These are phyloP conservation scores for Dendroctonus ponderosae DNA, from an alignment of 1,140 invertebrate species.

Conservation along the genomic window DNA sequence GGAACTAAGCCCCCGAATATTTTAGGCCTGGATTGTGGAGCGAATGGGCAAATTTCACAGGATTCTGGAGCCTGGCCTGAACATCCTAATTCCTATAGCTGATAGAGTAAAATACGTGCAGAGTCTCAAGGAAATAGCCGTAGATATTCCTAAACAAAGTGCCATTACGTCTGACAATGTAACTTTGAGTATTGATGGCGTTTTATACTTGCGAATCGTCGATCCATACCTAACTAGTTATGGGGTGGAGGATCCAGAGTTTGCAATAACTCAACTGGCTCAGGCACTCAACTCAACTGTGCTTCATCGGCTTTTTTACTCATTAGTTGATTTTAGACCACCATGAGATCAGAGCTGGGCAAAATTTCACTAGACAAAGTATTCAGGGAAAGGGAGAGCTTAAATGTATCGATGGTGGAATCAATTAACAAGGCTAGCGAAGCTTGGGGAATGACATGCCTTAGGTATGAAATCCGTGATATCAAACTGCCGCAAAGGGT, in stretches of 20 bases:
- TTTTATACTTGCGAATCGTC: slow-evolving; percentile 90
- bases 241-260: slow-evolving; percentile 99
- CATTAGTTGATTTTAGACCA: slow-evolving; percentile 62
- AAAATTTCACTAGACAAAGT: slow-evolving; percentile 98
- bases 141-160: slow-evolving; percentile 98
- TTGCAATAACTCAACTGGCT: slow-evolving; percentile 97
- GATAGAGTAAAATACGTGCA: slow-evolving; percentile 98
- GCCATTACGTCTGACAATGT: slow-evolving; percentile 98
- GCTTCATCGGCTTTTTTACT: background rate
- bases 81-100: slow-evolving; percentile 87
- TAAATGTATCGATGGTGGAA: slow-evolving; percentile 96
- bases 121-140: slow-evolving; percentile 98
- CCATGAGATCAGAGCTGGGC: slow-evolving; percentile 97
- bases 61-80: slow-evolving; percentile 92
- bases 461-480: slow-evolving; percentile 97
- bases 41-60: slow-evolving; percentile 96
- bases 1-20: slow-evolving; percentile 29
- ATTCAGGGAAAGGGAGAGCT: slow-evolving; percentile 92
- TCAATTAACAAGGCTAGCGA: slow-evolving; percentile 97
- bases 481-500: slow-evolving; percentile 90
- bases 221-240: slow-evolving; percentile 95
- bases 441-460: slow-evolving; percentile 96
- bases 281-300: slow-evolving; percentile 55
- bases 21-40: slow-evolving; percentile 96
- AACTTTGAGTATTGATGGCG: slow-evolving; percentile 94